Conservation (phyloP, 2,888 invertebrate species). For the Hedychridium roseum region DNA sequence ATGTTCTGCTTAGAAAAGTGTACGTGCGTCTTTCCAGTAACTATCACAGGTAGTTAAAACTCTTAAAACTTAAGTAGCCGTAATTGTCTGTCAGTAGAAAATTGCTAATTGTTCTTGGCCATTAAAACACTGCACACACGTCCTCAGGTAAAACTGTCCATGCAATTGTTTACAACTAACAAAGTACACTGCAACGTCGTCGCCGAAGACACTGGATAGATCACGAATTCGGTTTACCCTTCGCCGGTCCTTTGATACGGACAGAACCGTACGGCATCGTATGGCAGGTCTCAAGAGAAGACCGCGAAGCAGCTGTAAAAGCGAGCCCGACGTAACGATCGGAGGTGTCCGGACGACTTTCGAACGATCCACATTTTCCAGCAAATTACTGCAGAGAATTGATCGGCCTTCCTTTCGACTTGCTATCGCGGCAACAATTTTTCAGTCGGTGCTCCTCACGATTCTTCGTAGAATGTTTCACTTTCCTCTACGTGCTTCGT, state of each 20-base stretch:
- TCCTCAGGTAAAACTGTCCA: too few relatives aligned
- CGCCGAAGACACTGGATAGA: too few relatives aligned
- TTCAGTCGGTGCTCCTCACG: too few relatives aligned
- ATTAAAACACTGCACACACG: too few relatives aligned
- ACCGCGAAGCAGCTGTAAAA: neutral
- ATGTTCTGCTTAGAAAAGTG: too few relatives aligned
- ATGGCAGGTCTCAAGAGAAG: constrained; percentile 30
- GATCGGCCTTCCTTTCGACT: neutral
- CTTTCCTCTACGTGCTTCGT: neutral
- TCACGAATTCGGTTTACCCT: constrained; percentile 18
- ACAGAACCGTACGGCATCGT: constrained; percentile 17
- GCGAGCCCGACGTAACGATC: constrained; percentile 6
- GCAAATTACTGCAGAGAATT: neutral
- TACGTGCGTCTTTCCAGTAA: too few relatives aligned
- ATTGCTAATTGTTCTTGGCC: too few relatives aligned
- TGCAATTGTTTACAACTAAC: too few relatives aligned
- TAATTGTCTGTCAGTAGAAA: too few relatives aligned
- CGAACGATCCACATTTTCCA: neutral
- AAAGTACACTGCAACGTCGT: too few relatives aligned
- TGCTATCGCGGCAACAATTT: neutral
- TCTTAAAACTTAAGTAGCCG: too few relatives aligned
- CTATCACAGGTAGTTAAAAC: too few relatives aligned
- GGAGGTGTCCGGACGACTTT: neutral
- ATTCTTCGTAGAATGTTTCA: neutral
- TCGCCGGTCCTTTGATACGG: constrained; percentile 24